Percentiles rank a stretch among this genome's conserved stretches.
phyloP scores from a whole-genome alignment of 2,888 invertebrate genomes.

The Nomada fucata region DNA sequence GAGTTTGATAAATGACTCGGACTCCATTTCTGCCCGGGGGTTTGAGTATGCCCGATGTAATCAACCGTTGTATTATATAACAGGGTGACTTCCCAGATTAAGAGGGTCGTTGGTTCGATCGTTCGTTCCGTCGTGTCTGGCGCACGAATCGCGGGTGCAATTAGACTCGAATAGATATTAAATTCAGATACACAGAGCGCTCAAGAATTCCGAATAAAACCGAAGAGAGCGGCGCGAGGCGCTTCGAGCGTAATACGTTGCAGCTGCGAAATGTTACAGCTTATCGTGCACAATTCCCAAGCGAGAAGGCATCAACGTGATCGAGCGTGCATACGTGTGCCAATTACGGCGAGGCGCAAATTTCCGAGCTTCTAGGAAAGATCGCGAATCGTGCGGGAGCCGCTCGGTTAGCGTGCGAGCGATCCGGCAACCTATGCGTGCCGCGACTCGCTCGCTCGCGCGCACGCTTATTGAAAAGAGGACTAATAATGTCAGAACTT shows the following conservation, averaged over 20 bases:
- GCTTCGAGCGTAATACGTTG: neutral
- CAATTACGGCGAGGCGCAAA: conserved; percentile 39
- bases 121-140: conserved; percentile 46
- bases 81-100: conserved; percentile 78
- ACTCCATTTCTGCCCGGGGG: conserved; percentile 76
- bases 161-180: conserved; percentile 50
- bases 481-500: conserved; percentile 68
- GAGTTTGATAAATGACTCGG: conserved; percentile 81
- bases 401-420: neutral
- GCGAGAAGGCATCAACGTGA: conserved; percentile 29
- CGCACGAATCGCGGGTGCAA: conserved; percentile 45
- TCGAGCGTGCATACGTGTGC: conserved; percentile 20
- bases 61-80: conserved; percentile 82
- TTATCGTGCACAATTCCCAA: conserved; percentile 12
- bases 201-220: neutral
- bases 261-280: neutral
- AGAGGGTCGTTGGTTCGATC: conserved; percentile 62
- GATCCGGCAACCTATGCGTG: neutral
- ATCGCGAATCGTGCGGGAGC: neutral
- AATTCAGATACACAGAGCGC: neutral
- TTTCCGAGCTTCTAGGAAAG: conserved; percentile 38
- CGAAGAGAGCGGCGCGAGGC: neutral
- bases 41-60: conserved; percentile 76
- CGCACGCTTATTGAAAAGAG: conserved; percentile 42
- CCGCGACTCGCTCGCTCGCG: neutral